Conservation (phyloP, 2,888 invertebrate genomes). For the Tuberolachnus salignus region DNA sequence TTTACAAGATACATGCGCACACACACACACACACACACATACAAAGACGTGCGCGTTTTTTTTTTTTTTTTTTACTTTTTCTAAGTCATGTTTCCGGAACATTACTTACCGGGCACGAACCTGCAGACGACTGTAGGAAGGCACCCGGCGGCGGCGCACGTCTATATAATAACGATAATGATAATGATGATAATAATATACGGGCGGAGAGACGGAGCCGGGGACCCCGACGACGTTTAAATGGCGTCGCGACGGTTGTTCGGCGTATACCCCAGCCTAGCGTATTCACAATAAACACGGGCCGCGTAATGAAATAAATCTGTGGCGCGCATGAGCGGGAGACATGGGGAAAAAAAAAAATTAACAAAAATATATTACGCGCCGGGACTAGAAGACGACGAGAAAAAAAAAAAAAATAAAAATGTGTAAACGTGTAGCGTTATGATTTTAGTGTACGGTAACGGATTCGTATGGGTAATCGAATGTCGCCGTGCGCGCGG, state of each 20-base stretch:
- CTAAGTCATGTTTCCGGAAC: slow-evolving; percentile 54
- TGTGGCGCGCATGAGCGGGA: neutral
- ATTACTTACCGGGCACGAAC: slow-evolving; percentile 44
- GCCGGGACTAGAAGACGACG: too few relatives aligned
- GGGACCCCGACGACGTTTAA: slow-evolving; percentile 29
- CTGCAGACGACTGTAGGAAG: neutral
- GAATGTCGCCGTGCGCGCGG: neutral
- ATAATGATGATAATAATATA: neutral
- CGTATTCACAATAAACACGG: neutral
- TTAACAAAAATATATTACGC: neutral
- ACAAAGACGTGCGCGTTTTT: slow-evolving; percentile 13
- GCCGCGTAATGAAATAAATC: slow-evolving; percentile 44
- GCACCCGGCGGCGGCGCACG: slow-evolving; percentile 23
- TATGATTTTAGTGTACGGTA: neutral
- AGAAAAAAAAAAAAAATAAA: too few relatives aligned
- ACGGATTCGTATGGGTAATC: neutral
- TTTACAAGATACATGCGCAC: neutral
- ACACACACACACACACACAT: neutral
- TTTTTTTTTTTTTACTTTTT: slow-evolving; percentile 19
- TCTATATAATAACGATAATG: neutral
- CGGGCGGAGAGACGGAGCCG: neutral
- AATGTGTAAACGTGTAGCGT: too few relatives aligned
- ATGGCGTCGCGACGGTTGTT: slow-evolving; percentile 40
- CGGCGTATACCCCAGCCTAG: too few relatives aligned
- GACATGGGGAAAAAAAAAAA: neutral